Evolutionary conservation across 2,888 invertebrate genomes (phyloP).

Genomic region (Ennomos fuscantarius): DNA sequence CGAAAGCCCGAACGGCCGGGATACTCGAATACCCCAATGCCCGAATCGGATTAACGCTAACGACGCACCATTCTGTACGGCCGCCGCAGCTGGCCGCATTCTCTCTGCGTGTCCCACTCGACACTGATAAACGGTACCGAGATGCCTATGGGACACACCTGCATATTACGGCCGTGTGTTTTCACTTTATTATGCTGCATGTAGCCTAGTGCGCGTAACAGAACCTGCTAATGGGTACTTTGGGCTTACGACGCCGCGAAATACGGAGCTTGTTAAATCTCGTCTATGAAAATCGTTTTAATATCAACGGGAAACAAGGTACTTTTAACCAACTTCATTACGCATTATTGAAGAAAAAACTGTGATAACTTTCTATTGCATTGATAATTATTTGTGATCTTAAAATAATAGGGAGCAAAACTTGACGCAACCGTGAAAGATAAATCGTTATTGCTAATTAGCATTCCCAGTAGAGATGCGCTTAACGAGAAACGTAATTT

Average conservation of each 20-base stretch:
- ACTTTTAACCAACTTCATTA: no score
- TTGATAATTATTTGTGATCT: no score
- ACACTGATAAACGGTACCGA: constrained; percentile 58
- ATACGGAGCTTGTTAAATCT: no score
- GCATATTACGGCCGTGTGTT: constrained; percentile 29
- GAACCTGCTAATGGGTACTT: constrained; percentile 6
- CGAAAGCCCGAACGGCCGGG: constrained; percentile 54
- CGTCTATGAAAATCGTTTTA: no score
- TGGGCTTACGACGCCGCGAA: background rate
- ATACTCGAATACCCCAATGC: constrained; percentile 66
- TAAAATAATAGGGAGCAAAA: no score
- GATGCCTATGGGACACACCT: constrained; percentile 29
- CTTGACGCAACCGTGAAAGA: constrained; percentile 12
- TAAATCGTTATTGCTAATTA: constrained; percentile 44
- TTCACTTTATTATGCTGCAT: constrained; percentile 24
- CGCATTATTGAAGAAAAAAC: no score
- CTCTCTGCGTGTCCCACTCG: constrained; percentile 51
- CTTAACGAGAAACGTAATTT: constrained; percentile 49
- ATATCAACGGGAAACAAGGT: no score
- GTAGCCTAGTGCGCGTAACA: background rate
- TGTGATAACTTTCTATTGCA: no score
- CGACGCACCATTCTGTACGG: constrained; percentile 75
- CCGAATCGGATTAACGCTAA: constrained; percentile 80
- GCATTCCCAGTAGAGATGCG: constrained; percentile 37
- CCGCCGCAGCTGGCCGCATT: constrained; percentile 55